Percentiles rank a stretch among this genome's conserved stretches.
These are phyloP conservation scores for Falco punctatus DNA, from an alignment of 2,113 vertebrate species.

Conservation along the genomic window DNA sequence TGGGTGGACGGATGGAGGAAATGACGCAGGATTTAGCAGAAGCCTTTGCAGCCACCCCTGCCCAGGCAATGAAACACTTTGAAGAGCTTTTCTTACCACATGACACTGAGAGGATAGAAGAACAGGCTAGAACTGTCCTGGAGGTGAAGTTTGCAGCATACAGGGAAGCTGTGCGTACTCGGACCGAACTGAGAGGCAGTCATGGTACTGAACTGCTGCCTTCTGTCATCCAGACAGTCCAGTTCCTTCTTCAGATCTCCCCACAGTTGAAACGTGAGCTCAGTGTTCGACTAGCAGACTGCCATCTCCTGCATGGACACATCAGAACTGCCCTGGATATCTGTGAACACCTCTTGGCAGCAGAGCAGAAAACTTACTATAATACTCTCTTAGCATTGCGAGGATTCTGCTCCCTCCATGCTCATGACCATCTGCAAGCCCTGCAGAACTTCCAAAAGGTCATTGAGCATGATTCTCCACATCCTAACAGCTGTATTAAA, in stretches of 20 bases:
- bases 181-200: constrained; percentile 80
- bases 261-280: constrained; percentile 75
- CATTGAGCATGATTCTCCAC: constrained; percentile 84
- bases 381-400: constrained; percentile 86
- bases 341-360: constrained; percentile 82
- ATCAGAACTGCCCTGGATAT: constrained; percentile 75
- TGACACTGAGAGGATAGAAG: constrained; percentile 41
- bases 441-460: constrained; percentile 89
- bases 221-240: constrained; percentile 77
- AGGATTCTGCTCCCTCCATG: constrained; percentile 86
- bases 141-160: constrained; percentile 80
- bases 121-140: constrained; percentile 62
- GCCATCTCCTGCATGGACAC: constrained; percentile 85
- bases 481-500: constrained; percentile 87
- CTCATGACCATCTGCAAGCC: constrained; percentile 76
- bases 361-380: constrained; percentile 74
- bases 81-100: constrained; percentile 75
- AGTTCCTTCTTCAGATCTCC: constrained; percentile 84
- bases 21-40: constrained; percentile 79
- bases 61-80: constrained; percentile 74
- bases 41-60: constrained; percentile 81
- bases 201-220: constrained; percentile 82
- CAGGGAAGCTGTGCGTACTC: constrained; percentile 79
- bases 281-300: constrained; percentile 85
- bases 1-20: constrained; percentile 70